phyloP scores from a whole-genome alignment of 2,888 invertebrate species.

The Zaprionus lineosus region DNA sequence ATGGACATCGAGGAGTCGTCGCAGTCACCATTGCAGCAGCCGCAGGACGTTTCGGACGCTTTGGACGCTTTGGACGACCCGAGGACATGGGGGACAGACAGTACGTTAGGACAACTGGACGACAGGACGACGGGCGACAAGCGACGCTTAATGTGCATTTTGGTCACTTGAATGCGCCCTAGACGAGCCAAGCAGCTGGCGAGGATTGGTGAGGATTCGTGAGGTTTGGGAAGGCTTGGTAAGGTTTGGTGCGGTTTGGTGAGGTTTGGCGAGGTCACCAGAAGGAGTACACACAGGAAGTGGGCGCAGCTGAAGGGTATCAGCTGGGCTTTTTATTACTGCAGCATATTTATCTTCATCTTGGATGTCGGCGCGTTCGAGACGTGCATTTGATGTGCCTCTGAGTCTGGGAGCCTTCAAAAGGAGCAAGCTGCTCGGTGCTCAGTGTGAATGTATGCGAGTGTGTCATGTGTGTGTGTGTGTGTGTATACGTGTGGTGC shows the following conservation, averaged over 20 bases:
- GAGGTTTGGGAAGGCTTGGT: too few relatives aligned
- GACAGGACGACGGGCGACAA: slow-evolving; percentile 25
- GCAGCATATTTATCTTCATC: slow-evolving; percentile 72
- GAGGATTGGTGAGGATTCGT: too few relatives aligned
- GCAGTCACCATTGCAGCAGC: slow-evolving; percentile 28
- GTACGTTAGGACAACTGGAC: slow-evolving; percentile 7
- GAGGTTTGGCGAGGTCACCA: too few relatives aligned
- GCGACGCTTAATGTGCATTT: slow-evolving; percentile 67
- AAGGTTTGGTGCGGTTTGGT: too few relatives aligned
- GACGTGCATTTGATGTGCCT: slow-evolving; percentile 68
- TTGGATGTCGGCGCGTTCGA: slow-evolving; percentile 62
- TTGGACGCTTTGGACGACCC: too few relatives aligned
- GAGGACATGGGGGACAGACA: not conserved
- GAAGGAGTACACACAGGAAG: too few relatives aligned
- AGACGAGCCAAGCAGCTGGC: slow-evolving; percentile 36
- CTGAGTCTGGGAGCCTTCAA: too few relatives aligned
- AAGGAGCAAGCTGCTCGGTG: too few relatives aligned
- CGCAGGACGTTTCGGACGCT: slow-evolving; percentile 23
- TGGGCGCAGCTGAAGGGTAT: not conserved
- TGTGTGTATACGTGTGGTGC: slow-evolving; percentile 11
- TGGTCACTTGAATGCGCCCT: slow-evolving; percentile 66
- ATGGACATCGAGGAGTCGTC: slow-evolving; percentile 7
- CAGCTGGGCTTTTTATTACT: slow-evolving; percentile 63
- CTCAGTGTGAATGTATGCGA: slow-evolving; percentile 3
- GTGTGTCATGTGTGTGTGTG: not conserved